Percentiles rank a stretch among this genome's conserved stretches.
Evolutionary conservation across 2,113 vertebrate species (phyloP).

Genomic region (Pyxicephalus adspersus): DNA sequence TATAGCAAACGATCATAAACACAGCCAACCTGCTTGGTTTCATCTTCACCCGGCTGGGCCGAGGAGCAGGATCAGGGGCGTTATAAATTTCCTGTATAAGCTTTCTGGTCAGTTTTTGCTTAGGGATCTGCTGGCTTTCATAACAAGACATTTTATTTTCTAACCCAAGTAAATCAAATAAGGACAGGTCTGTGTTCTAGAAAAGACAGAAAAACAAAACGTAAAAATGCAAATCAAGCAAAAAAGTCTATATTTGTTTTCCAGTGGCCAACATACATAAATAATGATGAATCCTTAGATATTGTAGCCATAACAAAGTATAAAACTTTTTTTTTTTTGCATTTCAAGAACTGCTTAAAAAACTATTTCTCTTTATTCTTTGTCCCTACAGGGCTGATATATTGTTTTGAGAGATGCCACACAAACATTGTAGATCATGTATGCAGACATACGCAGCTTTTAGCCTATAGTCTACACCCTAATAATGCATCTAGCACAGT

Average conservation of each 20-base stretch:
- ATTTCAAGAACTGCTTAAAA: no score
- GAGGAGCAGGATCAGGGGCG: constrained; percentile 67
- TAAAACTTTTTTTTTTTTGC: no score
- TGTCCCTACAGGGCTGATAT: no score
- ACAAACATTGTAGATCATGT: no score
- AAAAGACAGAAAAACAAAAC: neutral
- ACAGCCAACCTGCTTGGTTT: constrained; percentile 82
- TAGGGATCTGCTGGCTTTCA: constrained; percentile 76
- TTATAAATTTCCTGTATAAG: constrained; percentile 82
- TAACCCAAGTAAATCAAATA: constrained; percentile 79
- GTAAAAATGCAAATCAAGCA: neutral
- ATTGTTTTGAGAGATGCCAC: no score
- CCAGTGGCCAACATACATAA: no score
- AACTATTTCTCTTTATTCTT: no score
- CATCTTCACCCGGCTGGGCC: constrained; percentile 75
- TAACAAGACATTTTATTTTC: constrained; percentile 77
- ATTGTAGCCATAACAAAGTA: no score
- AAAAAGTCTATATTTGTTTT: no score
- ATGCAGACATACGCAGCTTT: no score
- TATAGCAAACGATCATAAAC: neutral
- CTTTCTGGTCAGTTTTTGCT: constrained; percentile 77
- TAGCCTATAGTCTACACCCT: no score
- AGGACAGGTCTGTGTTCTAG: constrained; percentile 75
- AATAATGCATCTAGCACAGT: neutral
- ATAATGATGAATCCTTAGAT: no score